Evolutionary conservation across 2,113 vertebrate genomes (phyloP), one percentile per base, ranked within the genome.

Genomic region (Corythornis madagascariensis): DNA sequence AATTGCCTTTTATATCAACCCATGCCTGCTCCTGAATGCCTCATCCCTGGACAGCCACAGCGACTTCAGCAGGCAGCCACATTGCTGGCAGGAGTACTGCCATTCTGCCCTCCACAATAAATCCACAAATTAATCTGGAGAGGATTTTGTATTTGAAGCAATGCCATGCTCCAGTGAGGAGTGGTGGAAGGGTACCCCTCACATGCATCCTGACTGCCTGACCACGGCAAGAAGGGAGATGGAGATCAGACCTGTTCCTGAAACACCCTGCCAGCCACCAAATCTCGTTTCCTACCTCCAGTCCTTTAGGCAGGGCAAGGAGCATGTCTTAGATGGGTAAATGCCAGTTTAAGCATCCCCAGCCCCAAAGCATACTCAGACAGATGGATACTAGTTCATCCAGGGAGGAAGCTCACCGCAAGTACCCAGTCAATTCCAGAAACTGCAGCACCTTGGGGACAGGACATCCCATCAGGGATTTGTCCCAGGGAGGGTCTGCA

Each of bases 21-120:
- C 87, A 91, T 72, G 64, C 3, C 47, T 87, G 69, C 40, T 88
- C 65, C 56, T 8, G 35, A 81, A 42, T 8, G 4, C 10, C 83
- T 72, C 57, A 50, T 42, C 47, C 29, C 71, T 40, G 52, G 57
- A 65, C 1, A 0, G 55, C 55, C 11, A 2, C 4, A 13, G 67
- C 2, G 8, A 86, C 64, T 63, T 71, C 76, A 3, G 43, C 33
- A 59, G 57, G 66, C 65, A 83, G 87, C 47, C 7, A 2, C 64
- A 72, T 35, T 6, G 12, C 53, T 0, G 0, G 38, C 21, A 4
- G 42, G 59, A 3, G 7, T 29, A 31, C 53, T 63, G 64, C 69
- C 1, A 0, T 7, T 10, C 66, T 1, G 0, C 16, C 26, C 53
- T 26, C 66, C 1, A 0, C 1, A 1, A 79, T 42, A 52, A 38